A percentile compares a stretch with the other conserved stretches of the same genome.
Conservation (phyloP, 2,113 vertebrate genomes). For the Aegotheles bennettii region DNA sequence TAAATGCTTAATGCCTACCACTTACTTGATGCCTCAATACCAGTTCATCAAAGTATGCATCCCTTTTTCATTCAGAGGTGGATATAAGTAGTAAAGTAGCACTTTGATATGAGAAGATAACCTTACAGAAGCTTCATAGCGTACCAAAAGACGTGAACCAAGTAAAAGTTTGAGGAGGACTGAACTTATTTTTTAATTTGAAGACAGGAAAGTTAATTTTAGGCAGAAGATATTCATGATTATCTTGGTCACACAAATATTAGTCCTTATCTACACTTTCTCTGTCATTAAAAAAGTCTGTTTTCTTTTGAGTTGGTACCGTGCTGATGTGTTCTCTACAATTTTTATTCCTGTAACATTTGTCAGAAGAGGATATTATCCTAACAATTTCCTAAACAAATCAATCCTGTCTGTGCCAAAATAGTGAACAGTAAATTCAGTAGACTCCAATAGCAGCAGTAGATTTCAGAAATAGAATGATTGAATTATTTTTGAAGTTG, state of each 20-base stretch:
- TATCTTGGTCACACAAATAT: background rate
- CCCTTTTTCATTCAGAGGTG: background rate
- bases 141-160: background rate
- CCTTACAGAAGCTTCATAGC: background rate
- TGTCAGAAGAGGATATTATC: background rate
- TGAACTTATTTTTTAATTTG: background rate
- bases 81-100: background rate
- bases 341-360: background rate
- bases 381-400: background rate
- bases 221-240: background rate
- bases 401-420: background rate
- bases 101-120: background rate
- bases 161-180: background rate
- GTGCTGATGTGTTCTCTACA: background rate
- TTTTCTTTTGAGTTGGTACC: background rate
- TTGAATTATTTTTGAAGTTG: background rate
- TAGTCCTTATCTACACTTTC: background rate
- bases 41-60: background rate
- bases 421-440: background rate
- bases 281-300: background rate
- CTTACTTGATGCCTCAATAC: fast-evolving
- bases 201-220: background rate
- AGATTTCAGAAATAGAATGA: background rate
- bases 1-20: conserved; percentile 9
- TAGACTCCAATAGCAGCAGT: background rate